Evolutionary conservation across 2,113 vertebrate genomes (phyloP).

Genomic region (Apodemus sylvaticus): DNA sequence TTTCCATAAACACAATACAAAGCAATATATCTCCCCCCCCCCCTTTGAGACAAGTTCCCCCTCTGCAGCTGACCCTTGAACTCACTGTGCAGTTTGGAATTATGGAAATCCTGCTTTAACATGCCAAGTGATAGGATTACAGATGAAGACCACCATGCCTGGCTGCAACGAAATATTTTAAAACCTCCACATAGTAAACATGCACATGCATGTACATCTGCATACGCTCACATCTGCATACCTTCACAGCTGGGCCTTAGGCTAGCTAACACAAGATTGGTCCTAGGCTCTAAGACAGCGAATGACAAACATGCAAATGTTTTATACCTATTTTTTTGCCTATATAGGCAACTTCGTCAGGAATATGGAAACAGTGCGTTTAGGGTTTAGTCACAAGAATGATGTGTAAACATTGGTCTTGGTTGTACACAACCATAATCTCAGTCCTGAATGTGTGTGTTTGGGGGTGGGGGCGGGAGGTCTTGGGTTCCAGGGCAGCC

Average conservation of each 20-base stretch:
- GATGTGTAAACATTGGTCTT: neutral
- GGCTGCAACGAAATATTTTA: neutral
- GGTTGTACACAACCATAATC: neutral
- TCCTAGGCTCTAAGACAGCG: neutral
- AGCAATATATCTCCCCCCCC: neutral
- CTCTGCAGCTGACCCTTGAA: neutral
- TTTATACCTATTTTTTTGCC: constrained; percentile 24
- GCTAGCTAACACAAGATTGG: neutral
- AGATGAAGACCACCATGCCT: neutral
- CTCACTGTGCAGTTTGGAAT: neutral
- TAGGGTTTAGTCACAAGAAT: neutral
- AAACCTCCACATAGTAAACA: neutral
- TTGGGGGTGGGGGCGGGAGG: no score
- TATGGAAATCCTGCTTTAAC: neutral
- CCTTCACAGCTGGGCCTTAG: neutral
- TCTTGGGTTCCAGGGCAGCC: neutral
- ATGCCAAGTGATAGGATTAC: neutral
- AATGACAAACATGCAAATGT: neutral
- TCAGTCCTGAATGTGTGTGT: neutral
- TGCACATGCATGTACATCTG: neutral
- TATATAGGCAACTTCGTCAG: constrained; percentile 34
- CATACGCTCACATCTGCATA: neutral
- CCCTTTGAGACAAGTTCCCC: neutral
- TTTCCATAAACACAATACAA: neutral
- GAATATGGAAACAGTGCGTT: constrained; percentile 32